These are phyloP conservation scores for Linnaemya vulpina DNA, from an alignment of 2,888 invertebrate genomes.

Conservation along the genomic window DNA sequence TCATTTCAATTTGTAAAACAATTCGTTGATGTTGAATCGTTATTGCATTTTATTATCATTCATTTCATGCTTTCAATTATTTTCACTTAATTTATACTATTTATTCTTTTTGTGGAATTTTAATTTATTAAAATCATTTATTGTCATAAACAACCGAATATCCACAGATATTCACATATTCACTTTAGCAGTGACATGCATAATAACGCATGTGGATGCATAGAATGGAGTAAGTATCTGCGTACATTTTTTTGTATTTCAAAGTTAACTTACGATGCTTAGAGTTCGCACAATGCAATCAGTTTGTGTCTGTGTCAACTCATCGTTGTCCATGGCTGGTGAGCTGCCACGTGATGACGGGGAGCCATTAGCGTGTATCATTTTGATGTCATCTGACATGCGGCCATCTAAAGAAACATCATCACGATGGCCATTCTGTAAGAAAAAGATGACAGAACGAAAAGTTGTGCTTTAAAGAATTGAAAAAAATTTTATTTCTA, in stretches of 20 bases:
- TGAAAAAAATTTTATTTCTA: neutral
- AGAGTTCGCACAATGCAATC: constrained; percentile 82
- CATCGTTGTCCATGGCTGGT: constrained; percentile 79
- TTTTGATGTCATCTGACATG: constrained; percentile 80
- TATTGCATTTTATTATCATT: constrained; percentile 67
- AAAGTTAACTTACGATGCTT: constrained; percentile 81
- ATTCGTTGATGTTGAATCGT: constrained; percentile 55
- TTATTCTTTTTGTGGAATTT: constrained; percentile 64
- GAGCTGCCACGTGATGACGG: constrained; percentile 82
- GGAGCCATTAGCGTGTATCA: constrained; percentile 78
- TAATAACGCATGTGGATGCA: neutral
- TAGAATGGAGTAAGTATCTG: too few relatives aligned
- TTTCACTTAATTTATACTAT: constrained; percentile 69
- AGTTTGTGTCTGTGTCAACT: constrained; percentile 72
- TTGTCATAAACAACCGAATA: constrained; percentile 39
- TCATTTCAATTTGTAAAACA: constrained; percentile 69
- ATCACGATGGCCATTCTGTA: constrained; percentile 79
- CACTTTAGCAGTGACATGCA: constrained; percentile 2
- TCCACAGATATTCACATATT: neutral
- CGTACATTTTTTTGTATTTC: neutral
- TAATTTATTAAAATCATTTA: constrained; percentile 70
- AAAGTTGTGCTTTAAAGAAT: neutral
- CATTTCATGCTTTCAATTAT: constrained; percentile 70
- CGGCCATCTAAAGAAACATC: constrained; percentile 80
- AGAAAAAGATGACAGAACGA: neutral